These are phyloP conservation scores for Cabera pusaria DNA, from an alignment of 2,888 invertebrate species.

Conservation along the genomic window DNA sequence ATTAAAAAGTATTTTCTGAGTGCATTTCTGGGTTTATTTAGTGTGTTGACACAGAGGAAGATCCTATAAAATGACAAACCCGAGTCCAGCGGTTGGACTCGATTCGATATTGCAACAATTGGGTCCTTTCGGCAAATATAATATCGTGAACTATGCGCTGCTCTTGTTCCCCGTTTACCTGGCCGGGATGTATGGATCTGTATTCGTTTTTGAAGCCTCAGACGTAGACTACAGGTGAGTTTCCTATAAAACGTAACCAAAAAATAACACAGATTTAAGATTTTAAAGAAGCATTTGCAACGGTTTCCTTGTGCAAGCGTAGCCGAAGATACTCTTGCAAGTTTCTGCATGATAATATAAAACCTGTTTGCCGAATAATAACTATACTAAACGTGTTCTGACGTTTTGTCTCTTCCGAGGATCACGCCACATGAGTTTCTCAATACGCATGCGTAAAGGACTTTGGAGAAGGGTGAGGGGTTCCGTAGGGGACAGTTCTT, in stretches of 20 bases:
- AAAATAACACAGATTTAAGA: background rate
- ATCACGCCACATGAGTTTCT: slow-evolving; percentile 34
- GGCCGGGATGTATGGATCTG: slow-evolving; percentile 72
- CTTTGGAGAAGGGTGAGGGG: slow-evolving; percentile 25
- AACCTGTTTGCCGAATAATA: slow-evolving; percentile 5
- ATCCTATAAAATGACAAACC: slow-evolving; percentile 50
- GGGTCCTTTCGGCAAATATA: slow-evolving; percentile 71
- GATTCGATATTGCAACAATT: slow-evolving; percentile 61
- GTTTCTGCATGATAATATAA: background rate
- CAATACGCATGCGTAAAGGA: slow-evolving; percentile 46
- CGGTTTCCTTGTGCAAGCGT: no score
- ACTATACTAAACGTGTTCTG: background rate
- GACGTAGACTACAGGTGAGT: slow-evolving; percentile 67
- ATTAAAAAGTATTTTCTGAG: slow-evolving; percentile 10
- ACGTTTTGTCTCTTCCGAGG: background rate
- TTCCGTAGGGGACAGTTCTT: slow-evolving; percentile 22
- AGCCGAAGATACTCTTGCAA: background rate
- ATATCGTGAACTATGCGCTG: slow-evolving; percentile 68
- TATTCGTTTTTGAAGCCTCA: slow-evolving; percentile 70
- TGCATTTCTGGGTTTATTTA: slow-evolving; percentile 4
- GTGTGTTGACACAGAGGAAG: slow-evolving; percentile 35
- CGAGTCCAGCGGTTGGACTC: slow-evolving; percentile 45
- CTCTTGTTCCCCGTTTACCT: slow-evolving; percentile 68
- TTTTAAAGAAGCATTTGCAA: background rate
- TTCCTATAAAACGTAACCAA: background rate